Base-by-base conservation (phyloP, 2,888 invertebrate genomes). In the Nomada goodeniana region DNA sequence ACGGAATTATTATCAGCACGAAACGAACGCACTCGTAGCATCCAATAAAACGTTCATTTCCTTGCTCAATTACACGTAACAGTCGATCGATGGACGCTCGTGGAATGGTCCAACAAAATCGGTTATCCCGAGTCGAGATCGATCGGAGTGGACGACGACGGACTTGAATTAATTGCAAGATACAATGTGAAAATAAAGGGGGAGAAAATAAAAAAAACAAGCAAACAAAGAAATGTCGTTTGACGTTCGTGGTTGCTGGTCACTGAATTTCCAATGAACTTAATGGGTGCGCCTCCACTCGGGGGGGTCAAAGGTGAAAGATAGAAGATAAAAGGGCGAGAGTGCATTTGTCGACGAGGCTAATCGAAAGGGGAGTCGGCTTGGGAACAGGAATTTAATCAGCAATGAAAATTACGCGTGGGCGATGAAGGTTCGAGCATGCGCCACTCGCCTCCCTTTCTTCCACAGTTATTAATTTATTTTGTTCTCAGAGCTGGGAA, bases 241-340 rank as follows among this genome's bases (percentile, higher is more conserved):
- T 55, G 55, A 78, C 26, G 29, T 18, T 44, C 60, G 60, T 3
- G 3, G 29, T 36, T 36, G 7, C 36, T 15, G 26, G 29, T 26
- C 26, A 47, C 5, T 74, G 67, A 61, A 73, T 59, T 36, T 55
- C 42, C n/a, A 59, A 59, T 44, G 53, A 74, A 74, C 65, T 67
- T 67, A 26, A 11, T 36, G 47, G 44, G 20, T 60, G 26, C 67
- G 18, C 26, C 57, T 53, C 2, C 18, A 42, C 15, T 26, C 52
- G 11, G 57, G 42, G 64, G 63, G 60, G 74, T 85, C 77, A 75
- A 82, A 65, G 72, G 80, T 78, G 57, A 63, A 69, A 71, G 73
- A 76, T 74, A 82, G 71, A 80, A 78, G 78, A 76, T 74, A 82
- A 78, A 80, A 78, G 78, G 71, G 47, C 65, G 60, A 50, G 70